Conservation (phyloP, 1,140 invertebrate species). For the Drosophila pachea region DNA sequence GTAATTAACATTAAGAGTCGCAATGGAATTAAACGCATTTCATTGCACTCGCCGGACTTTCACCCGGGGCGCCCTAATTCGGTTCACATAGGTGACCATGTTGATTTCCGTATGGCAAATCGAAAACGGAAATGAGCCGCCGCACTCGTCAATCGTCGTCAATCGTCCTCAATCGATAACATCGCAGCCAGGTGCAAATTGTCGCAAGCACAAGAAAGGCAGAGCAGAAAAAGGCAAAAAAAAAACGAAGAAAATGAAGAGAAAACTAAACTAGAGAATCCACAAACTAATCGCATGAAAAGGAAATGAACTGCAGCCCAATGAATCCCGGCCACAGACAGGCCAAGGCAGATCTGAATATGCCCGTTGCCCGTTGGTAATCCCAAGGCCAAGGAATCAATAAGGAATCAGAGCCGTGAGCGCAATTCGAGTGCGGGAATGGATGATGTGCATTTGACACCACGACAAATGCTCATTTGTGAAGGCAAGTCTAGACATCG, state of each 20-base stretch:
- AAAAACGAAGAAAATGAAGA: background rate
- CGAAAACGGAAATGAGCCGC: slow-evolving; percentile 61
- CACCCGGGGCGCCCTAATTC: slow-evolving; percentile 18
- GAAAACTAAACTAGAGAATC: slow-evolving; percentile 20
- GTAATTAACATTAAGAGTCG: slow-evolving; percentile 70
- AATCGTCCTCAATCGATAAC: slow-evolving; percentile 52
- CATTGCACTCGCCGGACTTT: slow-evolving; percentile 55
- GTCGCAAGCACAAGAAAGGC: too few species aligned
- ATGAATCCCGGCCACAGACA: slow-evolving; percentile 43
- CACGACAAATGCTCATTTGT: slow-evolving; percentile 23
- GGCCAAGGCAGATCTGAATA: background rate
- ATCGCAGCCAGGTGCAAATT: slow-evolving; percentile 24
- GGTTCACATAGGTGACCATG: slow-evolving; percentile 31
- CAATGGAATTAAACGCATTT: slow-evolving; percentile 71
- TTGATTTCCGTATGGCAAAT: slow-evolving; percentile 58
- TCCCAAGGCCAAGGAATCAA: slow-evolving; percentile 40
- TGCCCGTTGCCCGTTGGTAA: slow-evolving; percentile 1
- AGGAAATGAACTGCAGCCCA: slow-evolving; percentile 59
- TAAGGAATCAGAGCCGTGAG: slow-evolving; percentile 18
- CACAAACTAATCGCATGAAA: slow-evolving; percentile 66
- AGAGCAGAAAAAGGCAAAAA: slow-evolving; percentile 20
- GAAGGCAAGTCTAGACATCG: slow-evolving; percentile 13
- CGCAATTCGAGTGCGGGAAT: slow-evolving; percentile 22
- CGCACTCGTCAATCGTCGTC: slow-evolving; percentile 34
- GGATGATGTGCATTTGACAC: slow-evolving; percentile 34